Conservation (phyloP, 2,113 vertebrate species). For the Actenoides hombroni region DNA sequence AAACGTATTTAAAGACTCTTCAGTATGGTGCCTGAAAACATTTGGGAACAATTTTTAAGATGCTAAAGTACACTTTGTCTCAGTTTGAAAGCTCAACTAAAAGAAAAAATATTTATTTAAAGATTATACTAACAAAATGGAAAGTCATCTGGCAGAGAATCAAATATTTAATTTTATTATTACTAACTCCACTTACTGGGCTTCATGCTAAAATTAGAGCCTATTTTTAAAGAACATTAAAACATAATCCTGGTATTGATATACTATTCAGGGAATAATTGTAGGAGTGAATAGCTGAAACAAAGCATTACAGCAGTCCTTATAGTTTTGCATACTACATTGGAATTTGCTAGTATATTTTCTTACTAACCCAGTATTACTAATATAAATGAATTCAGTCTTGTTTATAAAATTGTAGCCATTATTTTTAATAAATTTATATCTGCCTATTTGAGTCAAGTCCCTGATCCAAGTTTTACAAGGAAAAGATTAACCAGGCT, state of each 20-base stretch:
- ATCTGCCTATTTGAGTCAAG: neutral
- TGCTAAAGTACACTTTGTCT: neutral
- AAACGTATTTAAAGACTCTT: neutral
- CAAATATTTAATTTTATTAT: neutral
- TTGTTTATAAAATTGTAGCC: neutral
- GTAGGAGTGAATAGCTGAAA: neutral
- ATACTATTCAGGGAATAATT: neutral
- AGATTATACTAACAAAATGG: neutral
- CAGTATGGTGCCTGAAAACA: neutral
- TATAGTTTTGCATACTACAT: neutral
- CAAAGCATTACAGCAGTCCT: neutral
- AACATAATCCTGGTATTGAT: neutral
- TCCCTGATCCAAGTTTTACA: neutral
- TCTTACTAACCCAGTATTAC: neutral
- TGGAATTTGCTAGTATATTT: neutral
- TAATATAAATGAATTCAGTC: neutral
- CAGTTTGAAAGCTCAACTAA: neutral
- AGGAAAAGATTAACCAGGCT: neutral
- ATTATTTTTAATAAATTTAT: neutral
- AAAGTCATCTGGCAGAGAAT: neutral
- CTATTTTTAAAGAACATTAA: neutral
- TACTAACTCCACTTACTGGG: neutral
- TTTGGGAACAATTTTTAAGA: neutral
- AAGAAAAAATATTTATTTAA: neutral
- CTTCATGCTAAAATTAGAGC: neutral